Conservation (phyloP, 1,140 invertebrate species). For the Mactra quadrangularis region DNA sequence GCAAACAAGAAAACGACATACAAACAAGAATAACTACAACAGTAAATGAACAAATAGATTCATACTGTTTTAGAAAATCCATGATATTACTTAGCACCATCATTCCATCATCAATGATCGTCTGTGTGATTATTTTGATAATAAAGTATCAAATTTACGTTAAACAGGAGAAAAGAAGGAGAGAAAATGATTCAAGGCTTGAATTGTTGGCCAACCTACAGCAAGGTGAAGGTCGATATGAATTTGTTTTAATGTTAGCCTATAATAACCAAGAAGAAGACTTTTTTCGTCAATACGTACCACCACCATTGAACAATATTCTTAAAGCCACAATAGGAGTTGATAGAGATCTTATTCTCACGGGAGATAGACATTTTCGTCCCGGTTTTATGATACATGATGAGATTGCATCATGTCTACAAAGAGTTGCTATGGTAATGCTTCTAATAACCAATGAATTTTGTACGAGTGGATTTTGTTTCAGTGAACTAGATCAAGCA, state of each 20-base stretch:
- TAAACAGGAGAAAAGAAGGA: neutral
- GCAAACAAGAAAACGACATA: neutral
- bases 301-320: neutral
- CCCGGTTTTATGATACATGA: constrained; percentile 5
- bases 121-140: neutral
- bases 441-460: constrained; percentile 2
- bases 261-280: constrained; percentile 18
- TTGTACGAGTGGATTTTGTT: neutral
- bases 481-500: constrained; percentile 5
- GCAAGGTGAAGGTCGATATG: constrained; percentile 1
- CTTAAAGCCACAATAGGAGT: neutral
- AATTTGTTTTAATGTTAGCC: neutral
- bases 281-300: neutral
- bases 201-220: neutral
- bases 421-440: neutral
- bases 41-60: neutral
- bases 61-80: neutral
- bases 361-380: constrained; percentile 19
- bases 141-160: neutral
- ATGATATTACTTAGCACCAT: neutral
- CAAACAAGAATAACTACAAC: neutral
- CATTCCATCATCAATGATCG: neutral
- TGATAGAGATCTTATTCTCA: neutral
- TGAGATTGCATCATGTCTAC: neutral
- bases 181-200: neutral